Percentiles rank a stretch among this genome's conserved stretches.
Conservation (phyloP, 2,888 invertebrate species). For the Lasiommata megera region DNA sequence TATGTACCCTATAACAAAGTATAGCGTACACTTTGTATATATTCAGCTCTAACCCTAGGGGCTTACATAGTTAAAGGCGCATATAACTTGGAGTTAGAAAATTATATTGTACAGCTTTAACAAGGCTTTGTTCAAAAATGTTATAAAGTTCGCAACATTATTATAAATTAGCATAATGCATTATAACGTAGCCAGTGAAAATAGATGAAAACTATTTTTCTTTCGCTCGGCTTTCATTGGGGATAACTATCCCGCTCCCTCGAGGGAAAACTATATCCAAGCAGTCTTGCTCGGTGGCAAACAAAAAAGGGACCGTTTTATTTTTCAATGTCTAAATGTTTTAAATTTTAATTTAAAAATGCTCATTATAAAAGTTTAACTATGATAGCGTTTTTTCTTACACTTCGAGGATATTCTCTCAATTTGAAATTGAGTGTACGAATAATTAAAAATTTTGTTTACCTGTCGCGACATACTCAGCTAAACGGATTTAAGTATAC, state of each 20-base stretch:
- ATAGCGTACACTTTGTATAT: background rate
- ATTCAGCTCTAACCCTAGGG: background rate
- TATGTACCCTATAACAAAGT: too few species aligned
- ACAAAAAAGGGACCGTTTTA: background rate
- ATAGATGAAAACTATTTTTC: constrained; percentile 2
- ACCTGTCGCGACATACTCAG: too few species aligned
- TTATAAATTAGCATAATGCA: background rate
- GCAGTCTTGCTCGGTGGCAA: background rate
- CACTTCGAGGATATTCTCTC: too few species aligned
- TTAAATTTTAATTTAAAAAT: background rate
- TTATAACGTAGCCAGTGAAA: background rate
- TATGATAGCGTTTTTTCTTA: too few species aligned
- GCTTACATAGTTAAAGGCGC: background rate
- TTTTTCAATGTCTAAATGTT: background rate
- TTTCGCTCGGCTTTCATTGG: background rate
- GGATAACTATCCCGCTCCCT: background rate
- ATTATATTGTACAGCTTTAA: background rate
- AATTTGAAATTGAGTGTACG: too few species aligned
- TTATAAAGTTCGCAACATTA: background rate
- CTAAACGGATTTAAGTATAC: too few species aligned
- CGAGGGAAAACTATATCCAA: background rate
- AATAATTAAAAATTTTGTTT: too few species aligned
- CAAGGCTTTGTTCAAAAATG: background rate
- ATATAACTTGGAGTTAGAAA: background rate
- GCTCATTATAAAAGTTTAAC: background rate